Conservation (phyloP, 1,140 invertebrate species). For the Dreissena rostriformis region DNA sequence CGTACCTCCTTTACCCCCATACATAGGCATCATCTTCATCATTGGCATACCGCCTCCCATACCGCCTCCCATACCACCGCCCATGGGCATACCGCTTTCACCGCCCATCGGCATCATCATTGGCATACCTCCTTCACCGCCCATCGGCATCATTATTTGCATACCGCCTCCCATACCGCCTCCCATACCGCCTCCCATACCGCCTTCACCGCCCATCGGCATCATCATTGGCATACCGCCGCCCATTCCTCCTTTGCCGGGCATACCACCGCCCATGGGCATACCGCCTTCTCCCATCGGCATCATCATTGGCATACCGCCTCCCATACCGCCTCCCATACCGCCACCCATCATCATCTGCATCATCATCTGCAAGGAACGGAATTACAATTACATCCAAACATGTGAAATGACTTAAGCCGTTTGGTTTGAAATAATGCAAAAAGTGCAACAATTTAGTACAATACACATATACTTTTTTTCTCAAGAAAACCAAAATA, state of each 20-base stretch:
- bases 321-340: constrained; percentile 1
- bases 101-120: constrained; percentile 23
- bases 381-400: no score
- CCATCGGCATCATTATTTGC: constrained; percentile 25
- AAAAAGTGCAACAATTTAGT: no score
- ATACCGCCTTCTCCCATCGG: constrained; percentile 19
- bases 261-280: constrained; percentile 16
- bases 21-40: neutral
- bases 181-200: constrained; percentile 35
- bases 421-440: no score
- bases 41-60: constrained; percentile 37
- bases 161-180: constrained; percentile 48
- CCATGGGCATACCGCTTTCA: constrained; percentile 8
- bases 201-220: neutral
- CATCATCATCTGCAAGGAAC: neutral
- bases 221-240: constrained; percentile 34
- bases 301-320: constrained; percentile 30
- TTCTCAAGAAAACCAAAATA: no score
- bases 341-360: constrained; percentile 4
- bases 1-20: constrained; percentile 1
- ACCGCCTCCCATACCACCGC: constrained; percentile 9
- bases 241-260: constrained; percentile 3
- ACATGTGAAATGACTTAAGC: no score
- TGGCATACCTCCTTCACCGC: constrained; percentile 22
- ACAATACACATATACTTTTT: no score